A percentile compares a stretch with the other conserved stretches of the same genome.
Evolutionary conservation across 2,113 vertebrate species (phyloP).

Genomic region (Anolis sagrei): DNA sequence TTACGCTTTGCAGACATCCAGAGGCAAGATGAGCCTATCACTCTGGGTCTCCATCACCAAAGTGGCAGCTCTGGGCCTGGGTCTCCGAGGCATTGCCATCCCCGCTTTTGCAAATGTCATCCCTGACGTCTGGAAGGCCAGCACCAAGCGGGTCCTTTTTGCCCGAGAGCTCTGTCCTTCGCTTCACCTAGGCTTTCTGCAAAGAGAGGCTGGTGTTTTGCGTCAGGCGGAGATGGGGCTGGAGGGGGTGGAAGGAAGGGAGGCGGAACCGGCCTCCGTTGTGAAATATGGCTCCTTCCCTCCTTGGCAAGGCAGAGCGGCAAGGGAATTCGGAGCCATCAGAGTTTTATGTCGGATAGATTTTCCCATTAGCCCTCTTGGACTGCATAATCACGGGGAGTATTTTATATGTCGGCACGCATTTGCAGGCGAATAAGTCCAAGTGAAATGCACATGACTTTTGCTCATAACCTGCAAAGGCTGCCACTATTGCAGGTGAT

Average conservation of each 20-base stretch:
- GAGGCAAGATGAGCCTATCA: background rate
- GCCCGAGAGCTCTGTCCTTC: background rate
- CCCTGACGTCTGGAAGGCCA: background rate
- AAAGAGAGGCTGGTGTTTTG: background rate
- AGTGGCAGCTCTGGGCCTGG: background rate
- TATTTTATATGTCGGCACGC: slow-evolving; percentile 10
- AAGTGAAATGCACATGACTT: background rate
- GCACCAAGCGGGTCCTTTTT: background rate
- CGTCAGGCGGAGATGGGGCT: background rate
- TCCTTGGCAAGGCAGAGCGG: background rate
- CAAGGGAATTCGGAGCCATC: background rate
- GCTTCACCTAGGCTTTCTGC: background rate
- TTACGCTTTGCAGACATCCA: background rate
- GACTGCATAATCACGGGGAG: background rate
- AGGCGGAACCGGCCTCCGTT: no score
- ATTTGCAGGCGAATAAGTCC: background rate
- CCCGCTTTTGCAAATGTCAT: background rate
- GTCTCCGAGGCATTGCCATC: background rate
- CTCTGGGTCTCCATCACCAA: slow-evolving; percentile 8
- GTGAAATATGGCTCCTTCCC: background rate
- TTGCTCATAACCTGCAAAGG: background rate
- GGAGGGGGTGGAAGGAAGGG: no score
- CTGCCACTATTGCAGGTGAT: background rate
- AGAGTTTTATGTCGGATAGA: background rate
- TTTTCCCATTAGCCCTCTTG: slow-evolving; percentile 1